Evolutionary conservation across 2,113 vertebrate genomes (phyloP), one percentile per base, ranked within the genome.

Genomic region (Eudyptes chrysolophus): DNA sequence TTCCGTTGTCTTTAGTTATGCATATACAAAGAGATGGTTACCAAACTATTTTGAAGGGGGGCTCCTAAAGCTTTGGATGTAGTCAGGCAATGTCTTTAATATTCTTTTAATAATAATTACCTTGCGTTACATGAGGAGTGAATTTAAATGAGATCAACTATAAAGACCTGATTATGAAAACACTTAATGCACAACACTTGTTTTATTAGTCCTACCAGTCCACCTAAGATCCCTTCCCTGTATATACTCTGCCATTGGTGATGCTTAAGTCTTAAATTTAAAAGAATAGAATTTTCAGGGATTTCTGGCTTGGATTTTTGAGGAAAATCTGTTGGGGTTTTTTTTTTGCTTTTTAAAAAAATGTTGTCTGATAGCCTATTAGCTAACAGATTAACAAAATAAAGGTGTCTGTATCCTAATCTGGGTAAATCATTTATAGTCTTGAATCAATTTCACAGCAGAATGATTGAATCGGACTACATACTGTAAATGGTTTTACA

Each of bases 121-220:
- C 11, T 78, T 72, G 55, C 2, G 6, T 71, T 76, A 29, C 9
- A 8, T 66, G 4, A 74, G 32, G n/a, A 62, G 38, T 62, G 57
- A 81, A 60, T 85, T 84, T 72, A 89, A 78, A 74, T 51, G 25
- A 66, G 36, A 62, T 78, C n/a, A 74, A 13, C 66, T 64, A 6
- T 46, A 61, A 89, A 84, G 48, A 24, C 34, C 44, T 44, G 21
- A 64, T 72, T 64, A 44, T n/a, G 32, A 82, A 79, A 55, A 66
- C 22, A 11, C 9, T 30, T 40, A 4, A 4, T 0, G 4, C 29
- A 71, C 16, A 65, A 19, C 1, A 0, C 6, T 36, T 32, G 20
- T 79, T 74, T 74, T 61, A 21, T 36, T n/a, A 34, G 34, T 88
- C 57, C 26, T 61, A 17, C 10, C 24, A 38, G 48, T 32, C 4